phyloP scores from a whole-genome alignment of 1,140 invertebrate species.

The Meteorus sp. region DNA sequence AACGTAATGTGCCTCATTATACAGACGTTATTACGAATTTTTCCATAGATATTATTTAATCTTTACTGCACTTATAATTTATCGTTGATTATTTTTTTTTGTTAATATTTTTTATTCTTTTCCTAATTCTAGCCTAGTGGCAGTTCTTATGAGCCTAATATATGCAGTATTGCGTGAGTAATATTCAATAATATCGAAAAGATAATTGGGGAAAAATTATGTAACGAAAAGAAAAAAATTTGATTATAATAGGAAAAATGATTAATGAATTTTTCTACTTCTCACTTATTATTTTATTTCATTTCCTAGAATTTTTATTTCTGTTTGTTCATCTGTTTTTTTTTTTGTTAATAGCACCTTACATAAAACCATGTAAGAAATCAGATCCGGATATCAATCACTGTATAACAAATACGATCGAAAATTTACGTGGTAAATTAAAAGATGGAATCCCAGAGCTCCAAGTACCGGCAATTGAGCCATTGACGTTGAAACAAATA shows the following conservation, averaged over 20 bases:
- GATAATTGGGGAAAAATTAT: constrained; percentile 11
- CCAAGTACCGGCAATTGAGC: constrained; percentile 69
- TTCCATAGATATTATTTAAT: no score
- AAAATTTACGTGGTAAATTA: constrained; percentile 64
- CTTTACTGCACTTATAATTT: background rate
- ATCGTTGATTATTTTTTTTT: constrained; percentile 6
- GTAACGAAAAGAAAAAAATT: background rate
- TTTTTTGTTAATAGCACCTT: constrained; percentile 61
- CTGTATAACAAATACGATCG: constrained; percentile 69
- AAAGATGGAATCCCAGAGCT: constrained; percentile 68
- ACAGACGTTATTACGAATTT: no score
- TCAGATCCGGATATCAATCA: constrained; percentile 65
- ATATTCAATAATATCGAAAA: constrained; percentile 14
- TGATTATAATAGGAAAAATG: no score
- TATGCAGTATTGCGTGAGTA: constrained; percentile 50
- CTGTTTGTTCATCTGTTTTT: constrained; percentile 1
- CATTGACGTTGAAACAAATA: constrained; percentile 64
- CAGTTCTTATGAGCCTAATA: constrained; percentile 29
- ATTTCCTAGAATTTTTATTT: background rate
- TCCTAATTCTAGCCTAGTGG: constrained; percentile 41
- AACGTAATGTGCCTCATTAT: no score
- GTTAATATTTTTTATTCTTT: constrained; percentile 28
- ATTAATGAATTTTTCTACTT: no score
- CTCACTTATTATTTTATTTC: no score
- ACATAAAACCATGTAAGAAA: constrained; percentile 69